Evolutionary conservation across 1,140 invertebrate genomes (phyloP).

Genomic region (Papilio machaon): DNA sequence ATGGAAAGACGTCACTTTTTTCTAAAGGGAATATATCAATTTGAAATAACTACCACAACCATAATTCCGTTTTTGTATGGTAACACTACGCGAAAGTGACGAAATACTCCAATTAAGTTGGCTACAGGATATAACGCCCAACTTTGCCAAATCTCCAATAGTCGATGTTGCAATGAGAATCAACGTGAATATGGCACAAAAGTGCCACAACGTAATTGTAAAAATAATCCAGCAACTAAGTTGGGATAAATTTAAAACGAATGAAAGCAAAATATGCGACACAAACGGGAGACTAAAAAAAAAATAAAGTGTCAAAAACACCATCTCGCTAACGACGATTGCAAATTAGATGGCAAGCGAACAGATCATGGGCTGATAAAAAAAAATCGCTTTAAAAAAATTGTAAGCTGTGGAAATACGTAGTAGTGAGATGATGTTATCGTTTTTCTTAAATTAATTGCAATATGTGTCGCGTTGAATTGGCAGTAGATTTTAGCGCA

Average conservation of each 20-base stretch:
- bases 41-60: conserved; percentile 81
- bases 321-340: conserved; percentile 54
- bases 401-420: conserved; percentile 33
- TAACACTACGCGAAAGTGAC: conserved; percentile 66
- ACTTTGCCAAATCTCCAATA: conserved; percentile 46
- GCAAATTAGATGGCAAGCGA: conserved; percentile 20
- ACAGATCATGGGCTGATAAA: conserved; percentile 31
- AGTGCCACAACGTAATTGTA: conserved; percentile 53
- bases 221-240: conserved; percentile 73
- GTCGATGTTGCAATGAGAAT: conserved; percentile 41
- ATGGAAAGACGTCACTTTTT: conserved; percentile 61
- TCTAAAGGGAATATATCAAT: conserved; percentile 75
- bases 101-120: conserved; percentile 42
- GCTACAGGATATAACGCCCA: conserved; percentile 47
- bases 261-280: conserved; percentile 62
- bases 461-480: conserved; percentile 37
- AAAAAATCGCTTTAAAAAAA: conserved; percentile 11
- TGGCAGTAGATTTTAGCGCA: conserved; percentile 45
- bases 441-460: conserved; percentile 23
- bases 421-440: conserved; percentile 55
- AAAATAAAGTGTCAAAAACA: conserved; percentile 52
- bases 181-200: conserved; percentile 51
- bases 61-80: conserved; percentile 75
- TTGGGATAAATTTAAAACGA: conserved; percentile 68
- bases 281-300: conserved; percentile 49